Conservation (phyloP, 2,888 invertebrate species). For the Rhyacophila evoluta region DNA sequence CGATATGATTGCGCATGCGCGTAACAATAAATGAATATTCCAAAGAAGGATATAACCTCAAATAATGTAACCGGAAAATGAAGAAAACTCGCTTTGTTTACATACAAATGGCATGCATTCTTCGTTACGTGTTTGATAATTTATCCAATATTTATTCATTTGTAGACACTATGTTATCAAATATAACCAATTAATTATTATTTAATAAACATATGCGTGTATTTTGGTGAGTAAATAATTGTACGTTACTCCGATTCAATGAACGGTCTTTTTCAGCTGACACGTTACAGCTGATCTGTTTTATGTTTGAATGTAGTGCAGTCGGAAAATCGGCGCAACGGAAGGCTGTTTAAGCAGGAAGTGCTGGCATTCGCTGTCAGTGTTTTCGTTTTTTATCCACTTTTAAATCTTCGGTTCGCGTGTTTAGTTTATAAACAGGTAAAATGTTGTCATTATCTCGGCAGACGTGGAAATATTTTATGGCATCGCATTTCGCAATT, state of each 20-base stretch:
- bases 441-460: neutral
- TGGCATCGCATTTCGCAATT: neutral
- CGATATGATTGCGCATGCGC: slow-evolving; percentile 42
- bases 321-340: neutral
- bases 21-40: slow-evolving; percentile 44
- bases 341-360: neutral
- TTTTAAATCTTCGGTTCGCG: neutral
- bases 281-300: neutral
- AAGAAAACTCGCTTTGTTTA: slow-evolving; percentile 1
- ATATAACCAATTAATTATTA: too few relatives aligned
- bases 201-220: too few relatives aligned
- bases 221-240: neutral
- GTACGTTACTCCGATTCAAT: neutral
- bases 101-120: neutral
- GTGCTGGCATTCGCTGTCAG: neutral
- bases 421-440: neutral
- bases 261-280: neutral
- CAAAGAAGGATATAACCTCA: slow-evolving; percentile 44
- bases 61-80: slow-evolving; percentile 19
- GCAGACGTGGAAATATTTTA: neutral
- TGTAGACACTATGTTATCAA: too few relatives aligned
- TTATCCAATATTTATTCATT: too few relatives aligned
- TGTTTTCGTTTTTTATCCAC: neutral
- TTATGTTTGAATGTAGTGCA: neutral
- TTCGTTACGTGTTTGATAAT: neutral